A percentile compares a stretch with the other conserved stretches of the same genome.
Evolutionary conservation across 1,140 invertebrate genomes (phyloP).

Genomic region (Temnothorax curvispinosus): DNA sequence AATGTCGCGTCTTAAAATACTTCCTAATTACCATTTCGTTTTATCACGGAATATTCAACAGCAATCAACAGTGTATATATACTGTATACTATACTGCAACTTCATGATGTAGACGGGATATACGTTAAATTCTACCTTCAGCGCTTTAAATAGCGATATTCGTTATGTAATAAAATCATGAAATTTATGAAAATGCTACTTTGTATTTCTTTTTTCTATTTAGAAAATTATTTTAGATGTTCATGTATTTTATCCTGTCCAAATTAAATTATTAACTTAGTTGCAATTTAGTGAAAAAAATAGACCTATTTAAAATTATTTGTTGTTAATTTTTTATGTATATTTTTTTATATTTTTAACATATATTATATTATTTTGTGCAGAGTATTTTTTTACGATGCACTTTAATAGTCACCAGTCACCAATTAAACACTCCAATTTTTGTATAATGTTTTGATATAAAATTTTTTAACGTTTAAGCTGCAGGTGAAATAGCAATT

Average conservation of each 20-base stretch:
- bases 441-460: background rate
- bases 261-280: slow-evolving; percentile 17
- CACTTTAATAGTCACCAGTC: background rate
- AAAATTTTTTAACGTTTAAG: background rate
- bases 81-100: slow-evolving; percentile 7
- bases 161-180: background rate
- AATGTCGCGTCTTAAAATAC: slow-evolving; percentile 25
- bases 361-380: background rate
- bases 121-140: background rate
- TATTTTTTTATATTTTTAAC: background rate
- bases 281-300: background rate
- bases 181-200: background rate
- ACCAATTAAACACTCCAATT: background rate
- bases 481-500: background rate
- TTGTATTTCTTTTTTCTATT: background rate
- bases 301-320: background rate
- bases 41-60: slow-evolving; percentile 39
- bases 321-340: background rate
- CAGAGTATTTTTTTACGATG: background rate
- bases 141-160: background rate
- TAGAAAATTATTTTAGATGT: background rate
- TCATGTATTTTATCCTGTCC: background rate
- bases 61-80: slow-evolving; percentile 26
- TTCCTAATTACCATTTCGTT: slow-evolving; percentile 44
- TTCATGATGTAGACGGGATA: background rate